Base-by-base conservation (phyloP, 2,888 invertebrate species). In the Physocephala rufipes region DNA sequence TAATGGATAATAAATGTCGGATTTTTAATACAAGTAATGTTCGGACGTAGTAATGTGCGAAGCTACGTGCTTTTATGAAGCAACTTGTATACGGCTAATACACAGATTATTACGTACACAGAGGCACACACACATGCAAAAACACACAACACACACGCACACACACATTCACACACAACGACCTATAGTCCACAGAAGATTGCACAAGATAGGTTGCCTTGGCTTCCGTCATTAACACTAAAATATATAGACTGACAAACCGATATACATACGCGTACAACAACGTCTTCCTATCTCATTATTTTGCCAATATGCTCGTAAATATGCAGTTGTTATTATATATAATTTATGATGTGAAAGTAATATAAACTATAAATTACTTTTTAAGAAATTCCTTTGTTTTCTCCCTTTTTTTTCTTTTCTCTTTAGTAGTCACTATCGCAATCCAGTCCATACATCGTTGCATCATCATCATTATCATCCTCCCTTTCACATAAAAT, bases 1-100 rank as follows among this genome's bases (percentile, higher is more conserved):
- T 62, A 68, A 49, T 68, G 68, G 28, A 68, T 62, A 68, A 68
- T 68, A 68, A 62, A 68, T 68, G 62, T 24, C 68, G 51, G 51
- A 26, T 67, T 49, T 67, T 53, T 30, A 15, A 61, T 36, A 43
- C 19, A 62, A 21, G 1, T 43, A 62, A 13, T 4, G 21, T 53
- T 1, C 9, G 53, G 19, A 53, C n/a, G 21, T 53, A 53, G 4
- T 21, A 21, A 53, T 12, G 12, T 12, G 19, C 19, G 51, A 19
- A 1, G 16, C 5, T 51, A 51, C 19, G 13, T 47, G 1, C 16
- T 47, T 47, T 15, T 47, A 16, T 47, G 16, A 15, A 16, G 16
- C 1, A 47, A 19, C n/a, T 16, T n/a, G 36, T 36, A 36, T 36
- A 36, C 36, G 36, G 36, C 1, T 49, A 1, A 49, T 19, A 49